These are phyloP conservation scores for Chirona hameri DNA, from an alignment of 2,888 invertebrate species.

Conservation along the genomic window DNA sequence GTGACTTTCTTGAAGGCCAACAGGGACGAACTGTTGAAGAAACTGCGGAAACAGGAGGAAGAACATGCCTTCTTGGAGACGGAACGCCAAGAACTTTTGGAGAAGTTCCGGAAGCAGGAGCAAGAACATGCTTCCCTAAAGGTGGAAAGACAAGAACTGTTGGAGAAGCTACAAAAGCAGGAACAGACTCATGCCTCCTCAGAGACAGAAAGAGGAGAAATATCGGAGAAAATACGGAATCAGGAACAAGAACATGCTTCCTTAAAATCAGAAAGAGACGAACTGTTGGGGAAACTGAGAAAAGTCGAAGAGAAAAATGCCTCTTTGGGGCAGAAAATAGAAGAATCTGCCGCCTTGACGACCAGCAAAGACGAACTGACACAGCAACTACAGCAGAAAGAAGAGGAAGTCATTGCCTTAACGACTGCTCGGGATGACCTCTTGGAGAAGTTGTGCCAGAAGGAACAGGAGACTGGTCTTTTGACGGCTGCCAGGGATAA, in stretches of 20 bases:
- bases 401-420: no score
- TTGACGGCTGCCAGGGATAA: not conserved
- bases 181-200: no score
- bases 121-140: not conserved
- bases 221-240: no score
- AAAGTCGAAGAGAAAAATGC: no score
- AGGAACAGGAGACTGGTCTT: not conserved
- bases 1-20: not conserved
- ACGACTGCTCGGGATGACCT: no score
- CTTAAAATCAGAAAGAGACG: no score
- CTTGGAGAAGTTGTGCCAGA: not conserved
- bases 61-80: not conserved
- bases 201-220: no score
- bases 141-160: not conserved
- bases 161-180: not conserved
- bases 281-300: no score
- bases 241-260: no score
- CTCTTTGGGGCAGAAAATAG: no score
- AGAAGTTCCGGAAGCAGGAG: constrained; percentile 34
- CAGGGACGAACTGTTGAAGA: not conserved
- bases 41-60: not conserved
- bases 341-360: not conserved
- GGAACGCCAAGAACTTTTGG: not conserved
- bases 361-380: not conserved
- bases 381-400: not conserved